Base-by-base conservation (phyloP, 2,797 vertebrate genomes). In the Phaenicophaeus curvirostris region DNA sequence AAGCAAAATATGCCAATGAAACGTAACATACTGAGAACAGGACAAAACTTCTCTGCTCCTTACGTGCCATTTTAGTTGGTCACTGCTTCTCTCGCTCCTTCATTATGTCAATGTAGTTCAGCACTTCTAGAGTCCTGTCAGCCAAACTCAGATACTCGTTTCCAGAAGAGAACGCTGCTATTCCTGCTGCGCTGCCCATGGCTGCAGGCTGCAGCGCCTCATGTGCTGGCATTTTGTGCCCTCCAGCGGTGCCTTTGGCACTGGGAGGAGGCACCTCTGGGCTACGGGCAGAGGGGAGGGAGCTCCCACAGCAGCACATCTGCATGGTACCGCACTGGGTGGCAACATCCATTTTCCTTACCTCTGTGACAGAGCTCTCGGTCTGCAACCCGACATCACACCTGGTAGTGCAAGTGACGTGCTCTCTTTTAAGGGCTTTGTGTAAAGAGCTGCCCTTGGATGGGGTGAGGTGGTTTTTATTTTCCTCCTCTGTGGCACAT, bases 301-400 rank as follows among this genome's bases (percentile, higher is more conserved):
- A 67, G 11, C 62, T 57, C 55, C 91, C 59, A 4, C 95, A 96
- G n/a, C 58, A 31, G 91, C 95, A 93, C 50, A 58, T 4, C 75
- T 42, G 41, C 53, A 65, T 7, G 51, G 95, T 73, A 79, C 63
- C 91, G 73, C 98, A 99, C 90, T 99, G 99, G 44, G 98, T 96
- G 2, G 97, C 98, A 54, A 94, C 97, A 5, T 99, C 97, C 31
- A 59, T 58, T 25, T 79, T 98, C 72, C 44, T 89, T 73, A 5
- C 84, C 35, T 28, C 14, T 3, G 18, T 2, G 33, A 55, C 48
- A 19, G 33, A 28, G 72, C 16, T 18, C 17, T 96, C 90, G 0
- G 98, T 99, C 94, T 99, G 99, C 7, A 98, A 98, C 87, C 92
- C 98, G 2, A 39, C 94, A 3, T 99, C 97, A 24, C 59, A 6